phyloP scores from a whole-genome alignment of 2,888 invertebrate species.

The Metopia argyrocephala region DNA sequence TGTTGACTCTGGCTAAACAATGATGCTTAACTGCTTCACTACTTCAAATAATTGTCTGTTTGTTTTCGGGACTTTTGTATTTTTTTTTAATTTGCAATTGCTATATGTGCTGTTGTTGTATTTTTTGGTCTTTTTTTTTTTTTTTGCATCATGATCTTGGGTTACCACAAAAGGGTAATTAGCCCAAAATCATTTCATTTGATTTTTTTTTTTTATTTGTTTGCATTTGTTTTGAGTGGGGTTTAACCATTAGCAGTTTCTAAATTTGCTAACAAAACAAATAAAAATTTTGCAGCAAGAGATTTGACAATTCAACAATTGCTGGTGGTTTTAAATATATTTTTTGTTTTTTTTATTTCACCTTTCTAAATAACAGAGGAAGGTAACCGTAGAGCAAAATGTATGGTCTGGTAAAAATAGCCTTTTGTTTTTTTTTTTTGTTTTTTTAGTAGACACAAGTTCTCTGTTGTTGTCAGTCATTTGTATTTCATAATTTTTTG shows the following conservation, averaged over 20 bases:
- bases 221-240: slow-evolving; percentile 53
- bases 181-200: slow-evolving; percentile 71
- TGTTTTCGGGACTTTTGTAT: neutral
- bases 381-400: neutral
- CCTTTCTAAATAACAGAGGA: neutral
- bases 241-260: slow-evolving; percentile 16
- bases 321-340: slow-evolving; percentile 19
- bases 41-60: slow-evolving; percentile 32
- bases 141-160: slow-evolving; percentile 65
- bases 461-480: too few relatives aligned
- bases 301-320: slow-evolving; percentile 58
- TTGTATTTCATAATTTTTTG: too few relatives aligned
- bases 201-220: too few relatives aligned
- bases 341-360: slow-evolving; percentile 1
- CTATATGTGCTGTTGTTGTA: slow-evolving; percentile 6
- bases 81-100: slow-evolving; percentile 22
- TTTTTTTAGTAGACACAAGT: neutral
- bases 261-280: neutral
- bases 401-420: neutral
- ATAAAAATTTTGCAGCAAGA: slow-evolving; percentile 16
- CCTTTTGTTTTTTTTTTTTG: neutral
- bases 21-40: slow-evolving; percentile 47
- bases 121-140: too few relatives aligned
- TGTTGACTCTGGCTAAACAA: neutral
- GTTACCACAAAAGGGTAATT: slow-evolving; percentile 75